Evolutionary conservation across 2,113 vertebrate genomes (phyloP).

Genomic region (Piliocolobus tephrosceles): DNA sequence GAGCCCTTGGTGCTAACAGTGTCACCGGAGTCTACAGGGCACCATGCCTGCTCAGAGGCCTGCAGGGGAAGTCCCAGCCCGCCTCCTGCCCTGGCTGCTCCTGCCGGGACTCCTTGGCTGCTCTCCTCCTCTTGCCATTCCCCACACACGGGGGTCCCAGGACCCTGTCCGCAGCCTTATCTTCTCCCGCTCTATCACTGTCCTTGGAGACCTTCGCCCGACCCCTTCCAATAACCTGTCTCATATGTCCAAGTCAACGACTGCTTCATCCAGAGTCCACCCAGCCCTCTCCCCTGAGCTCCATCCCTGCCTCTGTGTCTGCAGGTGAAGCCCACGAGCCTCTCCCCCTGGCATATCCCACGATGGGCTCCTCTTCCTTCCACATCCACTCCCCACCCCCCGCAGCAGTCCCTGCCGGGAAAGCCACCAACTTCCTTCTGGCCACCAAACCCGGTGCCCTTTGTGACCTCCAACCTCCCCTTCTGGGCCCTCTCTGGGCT

Average conservation of each 20-base stretch:
- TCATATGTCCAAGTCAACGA: background rate
- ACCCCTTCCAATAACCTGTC: background rate
- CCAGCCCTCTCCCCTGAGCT: background rate
- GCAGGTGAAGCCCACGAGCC: background rate
- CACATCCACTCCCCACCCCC: no score
- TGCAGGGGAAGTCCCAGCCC: background rate
- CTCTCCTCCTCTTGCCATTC: background rate
- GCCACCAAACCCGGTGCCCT: background rate
- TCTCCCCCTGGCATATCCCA: background rate
- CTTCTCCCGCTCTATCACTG: background rate
- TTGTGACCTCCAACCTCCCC: background rate
- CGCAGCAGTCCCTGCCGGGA: background rate
- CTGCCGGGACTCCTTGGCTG: background rate
- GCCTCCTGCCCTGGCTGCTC: background rate
- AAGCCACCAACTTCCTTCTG: background rate
- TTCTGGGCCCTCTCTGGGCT: background rate
- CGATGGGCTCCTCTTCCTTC: background rate
- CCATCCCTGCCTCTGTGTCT: background rate
- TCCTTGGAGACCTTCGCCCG: background rate
- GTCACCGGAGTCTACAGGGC: fast-evolving
- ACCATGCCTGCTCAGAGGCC: fast-evolving
- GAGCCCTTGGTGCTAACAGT: background rate
- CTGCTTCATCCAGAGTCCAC: background rate
- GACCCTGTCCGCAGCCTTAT: background rate
- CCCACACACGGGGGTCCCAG: background rate